Evolutionary conservation across 2,888 invertebrate genomes (phyloP).

Genomic region (Oscheius onirici): DNA sequence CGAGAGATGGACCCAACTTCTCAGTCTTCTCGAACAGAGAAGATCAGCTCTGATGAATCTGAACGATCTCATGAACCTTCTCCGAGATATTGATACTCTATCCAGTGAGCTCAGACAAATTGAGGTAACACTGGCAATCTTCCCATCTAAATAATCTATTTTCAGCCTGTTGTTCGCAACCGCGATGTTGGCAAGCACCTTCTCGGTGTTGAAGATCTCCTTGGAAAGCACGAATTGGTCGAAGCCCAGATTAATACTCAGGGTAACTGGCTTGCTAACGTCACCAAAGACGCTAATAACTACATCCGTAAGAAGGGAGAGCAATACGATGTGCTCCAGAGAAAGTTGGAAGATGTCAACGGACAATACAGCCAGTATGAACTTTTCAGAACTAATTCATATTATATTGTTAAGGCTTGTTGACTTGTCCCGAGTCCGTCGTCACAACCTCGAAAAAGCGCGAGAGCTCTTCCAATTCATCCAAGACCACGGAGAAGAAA

Average conservation of each 20-base stretch:
- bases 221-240: slow-evolving; percentile 91
- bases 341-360: slow-evolving; percentile 82
- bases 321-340: slow-evolving; percentile 78
- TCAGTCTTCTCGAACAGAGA: slow-evolving; percentile 84
- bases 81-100: slow-evolving; percentile 90
- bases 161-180: slow-evolving; percentile 50
- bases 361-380: slow-evolving; percentile 80
- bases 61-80: slow-evolving; percentile 85
- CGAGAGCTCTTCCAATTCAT: slow-evolving; percentile 90
- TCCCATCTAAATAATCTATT: background rate
- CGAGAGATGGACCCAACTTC: slow-evolving; percentile 82
- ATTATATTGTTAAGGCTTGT: slow-evolving; percentile 75
- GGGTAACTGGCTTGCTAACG: slow-evolving; percentile 61
- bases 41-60: slow-evolving; percentile 77
- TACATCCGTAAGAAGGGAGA: slow-evolving; percentile 72
- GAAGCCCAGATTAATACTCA: slow-evolving; percentile 76
- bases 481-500: slow-evolving; percentile 96
- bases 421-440: slow-evolving; percentile 82
- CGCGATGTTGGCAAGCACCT: slow-evolving; percentile 89
- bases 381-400: background rate
- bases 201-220: slow-evolving; percentile 89
- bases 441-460: slow-evolving; percentile 87
- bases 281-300: slow-evolving; percentile 53
- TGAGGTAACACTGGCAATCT: no score
- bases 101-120: slow-evolving; percentile 85